Conservation (phyloP, 2,113 vertebrate species). For the Centropus bengalensis region DNA sequence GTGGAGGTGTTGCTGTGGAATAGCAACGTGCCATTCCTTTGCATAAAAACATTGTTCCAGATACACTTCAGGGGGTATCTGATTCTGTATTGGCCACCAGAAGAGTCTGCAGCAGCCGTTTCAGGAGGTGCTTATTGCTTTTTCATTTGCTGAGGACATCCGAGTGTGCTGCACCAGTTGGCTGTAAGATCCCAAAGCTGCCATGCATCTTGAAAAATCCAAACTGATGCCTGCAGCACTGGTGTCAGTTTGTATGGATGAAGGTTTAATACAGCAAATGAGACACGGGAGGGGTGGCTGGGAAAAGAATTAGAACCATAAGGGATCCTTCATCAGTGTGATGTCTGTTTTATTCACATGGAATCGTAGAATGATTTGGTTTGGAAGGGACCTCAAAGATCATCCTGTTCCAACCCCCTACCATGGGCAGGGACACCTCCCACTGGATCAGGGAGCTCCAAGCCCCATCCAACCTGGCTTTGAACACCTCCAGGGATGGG, state of each 20-base stretch:
- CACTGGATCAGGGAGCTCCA: no score
- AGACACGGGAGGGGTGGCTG: conserved; percentile 27
- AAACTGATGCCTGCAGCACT: conserved; percentile 62
- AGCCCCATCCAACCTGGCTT: no score
- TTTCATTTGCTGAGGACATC: conserved; percentile 46
- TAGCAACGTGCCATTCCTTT: conserved; percentile 14
- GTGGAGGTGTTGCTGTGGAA: neutral
- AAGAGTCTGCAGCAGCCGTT: conserved; percentile 33
- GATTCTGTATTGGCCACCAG: conserved; percentile 51
- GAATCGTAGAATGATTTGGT: neutral
- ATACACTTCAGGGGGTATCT: neutral
- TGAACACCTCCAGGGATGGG: no score
- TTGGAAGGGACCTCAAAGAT: no score
- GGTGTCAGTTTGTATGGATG: conserved; percentile 55
- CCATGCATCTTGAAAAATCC: conserved; percentile 62
- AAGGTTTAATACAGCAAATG: conserved; percentile 63
- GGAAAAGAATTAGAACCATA: neutral
- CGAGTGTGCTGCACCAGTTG: conserved; percentile 29
- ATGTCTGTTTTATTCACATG: conserved; percentile 37
- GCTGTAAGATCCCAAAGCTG: conserved; percentile 60
- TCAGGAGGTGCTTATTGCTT: conserved; percentile 21
- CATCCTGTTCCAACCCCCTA: no score
- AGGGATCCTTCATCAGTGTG: conserved; percentile 17
- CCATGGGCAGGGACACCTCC: no score
- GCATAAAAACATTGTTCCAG: conserved; percentile 27